phyloP scores from a whole-genome alignment of 2,888 invertebrate genomes.

The Harpagoxenus sublaevis region DNA sequence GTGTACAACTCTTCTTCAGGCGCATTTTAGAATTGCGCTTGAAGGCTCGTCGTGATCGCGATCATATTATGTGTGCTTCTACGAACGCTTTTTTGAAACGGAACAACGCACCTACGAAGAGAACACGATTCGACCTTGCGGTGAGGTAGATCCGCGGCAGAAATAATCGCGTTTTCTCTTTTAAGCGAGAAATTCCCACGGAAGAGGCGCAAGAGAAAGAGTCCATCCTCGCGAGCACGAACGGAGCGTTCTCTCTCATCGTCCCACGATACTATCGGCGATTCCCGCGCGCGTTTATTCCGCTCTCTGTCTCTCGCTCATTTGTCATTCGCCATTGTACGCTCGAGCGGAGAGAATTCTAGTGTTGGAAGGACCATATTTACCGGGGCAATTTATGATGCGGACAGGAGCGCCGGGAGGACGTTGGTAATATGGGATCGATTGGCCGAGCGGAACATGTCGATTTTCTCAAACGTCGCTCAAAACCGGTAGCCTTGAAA shows the following conservation, averaged over 20 bases:
- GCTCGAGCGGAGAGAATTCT: slow-evolving; percentile 51
- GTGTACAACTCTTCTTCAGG: background rate
- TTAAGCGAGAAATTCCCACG: slow-evolving; percentile 60
- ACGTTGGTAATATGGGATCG: slow-evolving; percentile 53
- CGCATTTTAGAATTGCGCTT: background rate
- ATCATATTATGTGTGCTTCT: too few species aligned
- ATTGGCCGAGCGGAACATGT: slow-evolving; percentile 30
- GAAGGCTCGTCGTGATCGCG: background rate
- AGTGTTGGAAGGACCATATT: slow-evolving; percentile 51
- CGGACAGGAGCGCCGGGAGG: slow-evolving; percentile 39
- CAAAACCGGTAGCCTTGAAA: slow-evolving; percentile 15
- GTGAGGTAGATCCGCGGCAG: slow-evolving; percentile 39
- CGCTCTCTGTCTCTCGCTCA: slow-evolving; percentile 43
- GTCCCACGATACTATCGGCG: slow-evolving; percentile 63
- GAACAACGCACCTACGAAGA: slow-evolving; percentile 22
- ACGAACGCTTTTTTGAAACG: background rate
- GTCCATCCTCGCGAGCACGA: background rate
- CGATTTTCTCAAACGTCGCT: slow-evolving; percentile 25
- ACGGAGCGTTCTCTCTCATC: background rate
- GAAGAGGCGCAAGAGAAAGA: slow-evolving; percentile 20
- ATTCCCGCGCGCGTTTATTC: slow-evolving; percentile 55
- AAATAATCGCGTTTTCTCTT: slow-evolving; percentile 53
- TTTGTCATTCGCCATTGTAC: slow-evolving; percentile 64
- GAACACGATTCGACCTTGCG: slow-evolving; percentile 41
- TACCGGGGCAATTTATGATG: slow-evolving; percentile 62